Evolutionary conservation across 2,113 vertebrate genomes (phyloP).

Genomic region (Machaerirhynchus nigripectus): DNA sequence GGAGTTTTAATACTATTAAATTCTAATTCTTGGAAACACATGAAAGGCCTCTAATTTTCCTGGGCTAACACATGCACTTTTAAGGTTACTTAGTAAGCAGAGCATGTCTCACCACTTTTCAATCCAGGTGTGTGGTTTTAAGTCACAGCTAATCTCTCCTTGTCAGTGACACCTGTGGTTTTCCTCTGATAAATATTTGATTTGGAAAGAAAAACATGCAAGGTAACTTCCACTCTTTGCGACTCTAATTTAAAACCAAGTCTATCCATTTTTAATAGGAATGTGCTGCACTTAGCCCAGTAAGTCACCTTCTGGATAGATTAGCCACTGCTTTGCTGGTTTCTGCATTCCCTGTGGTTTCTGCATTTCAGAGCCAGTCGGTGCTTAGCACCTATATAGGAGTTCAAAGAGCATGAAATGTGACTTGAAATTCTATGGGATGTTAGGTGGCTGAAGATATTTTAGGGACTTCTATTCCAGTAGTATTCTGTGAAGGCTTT

Average conservation of each 20-base stretch:
- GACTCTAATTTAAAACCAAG: constrained; percentile 44
- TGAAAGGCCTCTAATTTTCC: not conserved
- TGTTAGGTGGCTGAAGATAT: not conserved
- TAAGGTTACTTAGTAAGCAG: not conserved
- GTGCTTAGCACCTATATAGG: not conserved
- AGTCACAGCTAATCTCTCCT: constrained; percentile 26
- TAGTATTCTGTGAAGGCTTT: not conserved
- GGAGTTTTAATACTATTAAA: not conserved
- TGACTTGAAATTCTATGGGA: not conserved
- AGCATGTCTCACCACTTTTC: not conserved
- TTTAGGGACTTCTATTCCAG: not conserved
- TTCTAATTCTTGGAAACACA: not conserved
- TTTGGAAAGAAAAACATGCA: constrained; percentile 61
- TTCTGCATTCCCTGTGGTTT: not conserved
- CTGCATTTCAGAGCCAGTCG: not conserved
- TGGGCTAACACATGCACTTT: not conserved
- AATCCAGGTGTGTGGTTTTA: constrained; percentile 12
- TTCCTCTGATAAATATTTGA: constrained; percentile 70
- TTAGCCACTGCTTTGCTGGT: not conserved
- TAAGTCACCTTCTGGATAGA: not conserved
- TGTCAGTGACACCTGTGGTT: constrained; percentile 37
- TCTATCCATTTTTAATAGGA: constrained; percentile 63
- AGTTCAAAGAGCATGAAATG: not conserved
- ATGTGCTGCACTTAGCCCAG: not conserved
- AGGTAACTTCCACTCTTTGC: constrained; percentile 22